Evolutionary conservation across 2,113 vertebrate species (phyloP), one percentile per base, ranked within the genome.

Genomic region (Gobiocypris rarus): DNA sequence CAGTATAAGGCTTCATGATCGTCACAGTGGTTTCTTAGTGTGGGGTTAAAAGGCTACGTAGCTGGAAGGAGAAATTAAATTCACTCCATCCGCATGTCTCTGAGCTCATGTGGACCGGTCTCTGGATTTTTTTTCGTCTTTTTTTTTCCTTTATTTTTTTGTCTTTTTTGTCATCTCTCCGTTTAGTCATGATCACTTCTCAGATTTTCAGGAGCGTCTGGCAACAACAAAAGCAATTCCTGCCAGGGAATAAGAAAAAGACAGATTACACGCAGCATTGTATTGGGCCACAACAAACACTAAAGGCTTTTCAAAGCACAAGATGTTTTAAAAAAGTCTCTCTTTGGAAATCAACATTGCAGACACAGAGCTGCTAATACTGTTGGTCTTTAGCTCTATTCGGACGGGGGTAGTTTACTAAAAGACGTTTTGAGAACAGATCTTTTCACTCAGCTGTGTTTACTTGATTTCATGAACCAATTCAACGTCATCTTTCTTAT

Each of bases 11-110:
- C 92, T 93, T 85, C 89, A 88, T 87, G 89, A 93, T 85, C 34
- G 88, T 94, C 94, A 94, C 94, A 94, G 94, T 94, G 92, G 91
- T 94, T 93, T 87, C 79, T 84, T 74, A 90, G 83, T 89, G 84
- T 88, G 90, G 87, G 89, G 88, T 86, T 83, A 76, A 90, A 89
- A 90, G 89, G 89, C 87, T 71, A 90, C 86, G 81, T 89, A 89
- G 91, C 77, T 63, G 61, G 88, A 88, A 85, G 87, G 87, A 85
- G 73, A 86, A 58, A 84, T 52, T 3, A 83, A 73, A 59, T 54
- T 88, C 83, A 86, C 84, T 80, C 84, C 83, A 31, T 87, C 81
- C 86, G 63, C 59, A 83, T 52, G 67, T 84, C 26, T 85, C 38
- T 83, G 67, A 73, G 79, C 75, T 81, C 81, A 70, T 75, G 75